Evolutionary conservation across 1,140 invertebrate genomes (phyloP).

Genomic region (Hyphantria cunea): DNA sequence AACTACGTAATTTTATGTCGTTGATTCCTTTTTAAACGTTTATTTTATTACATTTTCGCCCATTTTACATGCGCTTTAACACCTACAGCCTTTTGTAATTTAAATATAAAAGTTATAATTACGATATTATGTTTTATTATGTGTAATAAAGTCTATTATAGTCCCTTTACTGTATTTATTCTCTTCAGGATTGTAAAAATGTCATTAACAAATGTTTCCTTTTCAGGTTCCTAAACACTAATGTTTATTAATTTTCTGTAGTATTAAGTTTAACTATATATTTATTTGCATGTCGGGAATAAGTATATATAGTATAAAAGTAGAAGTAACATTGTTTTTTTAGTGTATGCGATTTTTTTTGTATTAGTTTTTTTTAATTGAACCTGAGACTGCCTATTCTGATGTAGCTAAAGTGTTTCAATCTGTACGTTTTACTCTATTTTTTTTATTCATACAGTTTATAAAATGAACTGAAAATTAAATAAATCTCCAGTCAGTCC

Average conservation of each 20-base stretch:
- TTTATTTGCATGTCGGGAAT: slow-evolving; percentile 1
- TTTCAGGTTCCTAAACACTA: slow-evolving; percentile 14
- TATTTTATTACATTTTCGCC: too few species aligned
- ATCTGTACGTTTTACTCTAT: too few species aligned
- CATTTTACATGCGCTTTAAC: too few species aligned
- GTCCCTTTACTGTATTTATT: too few species aligned
- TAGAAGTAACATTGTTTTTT: background rate
- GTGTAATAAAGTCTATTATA: too few species aligned
- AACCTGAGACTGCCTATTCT: background rate
- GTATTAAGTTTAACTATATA: background rate
- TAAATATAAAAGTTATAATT: background rate
- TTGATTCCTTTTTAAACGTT: background rate
- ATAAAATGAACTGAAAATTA: too few species aligned
- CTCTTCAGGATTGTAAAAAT: background rate
- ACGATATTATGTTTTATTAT: too few species aligned
- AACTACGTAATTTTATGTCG: background rate
- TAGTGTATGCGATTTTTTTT: background rate
- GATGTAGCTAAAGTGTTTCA: background rate
- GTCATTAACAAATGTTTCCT: background rate
- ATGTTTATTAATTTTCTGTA: background rate
- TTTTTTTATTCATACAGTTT: too few species aligned
- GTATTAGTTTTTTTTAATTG: too few species aligned
- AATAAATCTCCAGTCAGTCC: too few species aligned
- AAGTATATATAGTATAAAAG: background rate
- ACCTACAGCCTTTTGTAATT: background rate